Base-by-base conservation (phyloP, 2,797 vertebrate species). In the Gadopsis marmoratus region DNA sequence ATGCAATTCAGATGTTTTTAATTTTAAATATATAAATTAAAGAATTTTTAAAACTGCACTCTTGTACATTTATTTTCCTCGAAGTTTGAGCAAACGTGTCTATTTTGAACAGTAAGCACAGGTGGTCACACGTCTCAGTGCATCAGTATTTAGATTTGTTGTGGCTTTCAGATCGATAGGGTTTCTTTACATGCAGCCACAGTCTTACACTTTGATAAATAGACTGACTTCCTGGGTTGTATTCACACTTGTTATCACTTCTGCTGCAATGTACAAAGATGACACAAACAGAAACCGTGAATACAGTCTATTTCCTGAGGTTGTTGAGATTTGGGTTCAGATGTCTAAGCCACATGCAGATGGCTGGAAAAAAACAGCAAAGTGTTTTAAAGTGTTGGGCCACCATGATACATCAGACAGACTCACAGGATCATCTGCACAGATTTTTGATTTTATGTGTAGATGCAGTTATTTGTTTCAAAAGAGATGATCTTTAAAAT, bases 1-100 rank as follows among this genome's bases (percentile, higher is more conserved):
- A 95, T 95, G 92, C 92, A 95, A 95, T 93, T 94, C 92, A 95
- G 91, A 95, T 95, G 95, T 95, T 95, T 96, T 96, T 95, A 93
- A 96, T 95, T 96, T 95, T 91, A 93, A 95, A 95, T 82, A 94
- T 92, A 94, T 93, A 91, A 94, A 95, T 94, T 90, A 93, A 95
- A 94, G 81, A 86, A 89, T 94, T 96, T 94, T 89, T 93, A 93
- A 95, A 94, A 93, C 91, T 88, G 87, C 74, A 62, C 53, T 67
- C 54, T 75, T 71, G 35, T 56, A 6, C 35, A 7, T 67, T 81
- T 79, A 0, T 74, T 71, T 80, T 55, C 0, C 35, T 48, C 1
- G 1, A 45, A 55, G n/a, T 60, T 2, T 71, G 0, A 31, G 4
- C 12, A 41, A 16, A 61, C 8, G 0, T 7, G 1, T 64, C 4